phyloP scores from a whole-genome alignment of 2,888 invertebrate genomes.

The Phortica magna region DNA sequence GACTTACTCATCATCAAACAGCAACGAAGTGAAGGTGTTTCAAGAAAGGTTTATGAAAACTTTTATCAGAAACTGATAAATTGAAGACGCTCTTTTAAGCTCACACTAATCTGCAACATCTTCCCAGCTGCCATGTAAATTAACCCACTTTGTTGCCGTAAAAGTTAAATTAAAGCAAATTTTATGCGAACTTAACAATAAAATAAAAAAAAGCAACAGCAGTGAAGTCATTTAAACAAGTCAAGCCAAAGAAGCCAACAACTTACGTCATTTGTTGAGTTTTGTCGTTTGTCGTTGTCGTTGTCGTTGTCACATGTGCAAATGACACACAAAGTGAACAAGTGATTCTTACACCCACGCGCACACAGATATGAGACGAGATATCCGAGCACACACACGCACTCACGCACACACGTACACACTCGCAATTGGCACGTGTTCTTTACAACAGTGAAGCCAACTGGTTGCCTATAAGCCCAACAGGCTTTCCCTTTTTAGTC shows the following conservation, averaged over 20 bases:
- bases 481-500: background rate
- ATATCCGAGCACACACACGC: background rate
- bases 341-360: slow-evolving; percentile 22
- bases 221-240: background rate
- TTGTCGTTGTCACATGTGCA: background rate
- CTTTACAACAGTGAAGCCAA: slow-evolving; percentile 4
- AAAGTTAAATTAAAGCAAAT: slow-evolving; percentile 25
- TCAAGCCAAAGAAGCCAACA: background rate
- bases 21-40: too few relatives aligned
- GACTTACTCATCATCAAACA: too few relatives aligned
- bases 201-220: slow-evolving; percentile 11
- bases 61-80: too few relatives aligned
- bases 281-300: slow-evolving; percentile 23
- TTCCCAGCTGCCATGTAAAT: background rate
- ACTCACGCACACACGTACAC: slow-evolving; percentile 7
- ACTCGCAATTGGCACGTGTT: slow-evolving; percentile 30
- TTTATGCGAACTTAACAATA: slow-evolving; percentile 12
- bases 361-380: background rate
- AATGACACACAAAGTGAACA: slow-evolving; percentile 19
- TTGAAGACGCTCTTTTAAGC: too few relatives aligned
- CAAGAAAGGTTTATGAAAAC: too few relatives aligned
- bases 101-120: too few relatives aligned
- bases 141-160: slow-evolving; percentile 13
- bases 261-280: background rate
- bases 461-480: background rate